Evolutionary conservation across 2,888 invertebrate species (phyloP).

Genomic region (Caenorhabditis sulstoni): DNA sequence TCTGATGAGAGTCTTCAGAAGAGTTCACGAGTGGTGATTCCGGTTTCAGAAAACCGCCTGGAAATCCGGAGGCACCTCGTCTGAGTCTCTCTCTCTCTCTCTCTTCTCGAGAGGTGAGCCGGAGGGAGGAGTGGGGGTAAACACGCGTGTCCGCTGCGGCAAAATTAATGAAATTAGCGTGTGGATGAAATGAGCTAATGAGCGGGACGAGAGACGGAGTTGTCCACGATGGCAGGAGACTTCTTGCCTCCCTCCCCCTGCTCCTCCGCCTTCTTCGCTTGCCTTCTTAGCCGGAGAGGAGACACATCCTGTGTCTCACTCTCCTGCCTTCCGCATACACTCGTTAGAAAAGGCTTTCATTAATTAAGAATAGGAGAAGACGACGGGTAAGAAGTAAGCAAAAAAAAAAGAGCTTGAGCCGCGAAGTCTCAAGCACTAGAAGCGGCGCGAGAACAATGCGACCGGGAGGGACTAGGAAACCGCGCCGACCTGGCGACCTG

Average conservation of each 20-base stretch:
- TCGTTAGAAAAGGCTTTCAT: constrained; percentile 61
- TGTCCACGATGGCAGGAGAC: constrained; percentile 5
- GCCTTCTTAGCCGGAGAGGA: not conserved
- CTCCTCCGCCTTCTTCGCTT: not conserved
- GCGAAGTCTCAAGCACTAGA: too few relatives aligned
- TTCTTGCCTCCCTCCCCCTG: constrained; percentile 7
- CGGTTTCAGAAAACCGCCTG: not conserved
- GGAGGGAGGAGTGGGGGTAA: constrained; percentile 12
- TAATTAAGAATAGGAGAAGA: constrained; percentile 50
- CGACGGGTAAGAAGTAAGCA: constrained; percentile 20
- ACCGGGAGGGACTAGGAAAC: too few relatives aligned
- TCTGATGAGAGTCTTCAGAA: constrained; percentile 8
- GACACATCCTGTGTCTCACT: constrained; percentile 14
- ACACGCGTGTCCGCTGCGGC: constrained; percentile 15
- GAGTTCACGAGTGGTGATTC: constrained; percentile 1
- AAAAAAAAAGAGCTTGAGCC: constrained; percentile 28
- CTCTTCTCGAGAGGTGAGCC: not conserved
- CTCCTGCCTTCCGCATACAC: constrained; percentile 34
- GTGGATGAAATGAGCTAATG: constrained; percentile 63
- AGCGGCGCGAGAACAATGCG: too few relatives aligned
- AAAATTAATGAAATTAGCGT: constrained; percentile 63
- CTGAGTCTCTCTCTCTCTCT: not conserved
- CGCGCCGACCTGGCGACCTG: too few relatives aligned
- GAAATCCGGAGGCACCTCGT: not conserved
- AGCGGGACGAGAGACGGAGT: constrained; percentile 21